Conservation (phyloP, 2,113 vertebrate species). For the Astatotilapia flaviijosephi region DNA sequence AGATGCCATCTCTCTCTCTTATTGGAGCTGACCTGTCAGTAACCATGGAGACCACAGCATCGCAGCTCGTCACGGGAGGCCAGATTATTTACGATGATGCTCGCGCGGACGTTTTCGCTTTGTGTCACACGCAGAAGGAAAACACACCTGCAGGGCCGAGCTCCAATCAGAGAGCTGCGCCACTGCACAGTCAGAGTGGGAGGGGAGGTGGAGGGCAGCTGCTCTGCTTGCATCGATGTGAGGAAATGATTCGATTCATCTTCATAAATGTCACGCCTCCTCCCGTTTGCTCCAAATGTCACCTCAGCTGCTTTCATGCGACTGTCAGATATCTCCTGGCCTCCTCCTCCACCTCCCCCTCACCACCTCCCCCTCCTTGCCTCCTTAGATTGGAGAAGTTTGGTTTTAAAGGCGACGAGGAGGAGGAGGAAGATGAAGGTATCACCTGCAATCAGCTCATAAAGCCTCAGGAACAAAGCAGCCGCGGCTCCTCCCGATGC, state of each 20-base stretch:
- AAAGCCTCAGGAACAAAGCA: slow-evolving; percentile 61
- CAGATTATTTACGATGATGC: neutral
- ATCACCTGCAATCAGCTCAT: slow-evolving; percentile 69
- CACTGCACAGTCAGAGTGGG: neutral
- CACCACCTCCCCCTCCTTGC: accelerated
- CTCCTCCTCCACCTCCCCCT: neutral
- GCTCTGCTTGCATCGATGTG: neutral
- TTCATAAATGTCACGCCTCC: slow-evolving; percentile 20
- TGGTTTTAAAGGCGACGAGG: neutral
- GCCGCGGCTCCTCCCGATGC: neutral
- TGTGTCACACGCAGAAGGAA: neutral
- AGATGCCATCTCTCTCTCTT: neutral
- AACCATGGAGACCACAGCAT: neutral
- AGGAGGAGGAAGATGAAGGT: slow-evolving; percentile 12
- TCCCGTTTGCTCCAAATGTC: slow-evolving; percentile 15
- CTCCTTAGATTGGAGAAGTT: slow-evolving; percentile 29
- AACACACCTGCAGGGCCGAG: neutral
- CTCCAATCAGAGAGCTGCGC: neutral
- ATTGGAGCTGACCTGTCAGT: neutral
- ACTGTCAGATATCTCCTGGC: neutral
- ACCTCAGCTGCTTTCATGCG: slow-evolving; percentile 27
- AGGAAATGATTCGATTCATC: neutral
- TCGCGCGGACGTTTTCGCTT: accelerated
- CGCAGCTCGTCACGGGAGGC: accelerated
- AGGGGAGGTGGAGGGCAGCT: neutral